A percentile compares a stretch with the other conserved stretches of the same genome.
phyloP scores from a whole-genome alignment of 2,113 vertebrate genomes.

The Condylura cristata region DNA sequence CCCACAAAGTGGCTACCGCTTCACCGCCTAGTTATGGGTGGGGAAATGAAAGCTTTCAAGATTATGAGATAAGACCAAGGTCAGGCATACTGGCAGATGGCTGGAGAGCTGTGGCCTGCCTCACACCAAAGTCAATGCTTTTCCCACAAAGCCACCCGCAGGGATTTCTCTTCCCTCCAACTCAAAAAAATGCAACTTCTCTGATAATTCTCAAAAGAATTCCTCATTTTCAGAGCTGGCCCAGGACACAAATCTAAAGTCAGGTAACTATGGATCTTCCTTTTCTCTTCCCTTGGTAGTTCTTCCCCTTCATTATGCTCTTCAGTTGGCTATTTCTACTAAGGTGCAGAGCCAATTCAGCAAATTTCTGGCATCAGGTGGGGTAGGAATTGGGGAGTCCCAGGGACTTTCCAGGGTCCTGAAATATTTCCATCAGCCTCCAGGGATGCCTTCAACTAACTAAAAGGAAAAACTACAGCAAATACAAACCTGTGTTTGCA shows the following conservation, averaged over 20 bases:
- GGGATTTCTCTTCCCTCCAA: neutral
- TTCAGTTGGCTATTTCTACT: neutral
- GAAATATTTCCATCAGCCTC: constrained; percentile 40
- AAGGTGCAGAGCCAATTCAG: too few relatives aligned
- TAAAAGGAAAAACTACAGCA: constrained; percentile 1
- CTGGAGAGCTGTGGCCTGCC: neutral
- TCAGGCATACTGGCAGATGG: neutral
- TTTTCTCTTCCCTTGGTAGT: neutral
- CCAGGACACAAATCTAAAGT: neutral
- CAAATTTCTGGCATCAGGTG: neutral
- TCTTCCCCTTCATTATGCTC: neutral
- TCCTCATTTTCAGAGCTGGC: neutral
- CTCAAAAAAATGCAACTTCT: neutral
- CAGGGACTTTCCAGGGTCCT: constrained; percentile 62
- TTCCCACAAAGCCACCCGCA: neutral
- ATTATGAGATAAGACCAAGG: neutral
- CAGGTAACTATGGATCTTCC: neutral
- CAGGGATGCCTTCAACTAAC: neutral
- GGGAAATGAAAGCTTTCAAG: constrained; percentile 11
- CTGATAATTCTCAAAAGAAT: neutral
- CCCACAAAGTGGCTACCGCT: neutral
- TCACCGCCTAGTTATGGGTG: neutral
- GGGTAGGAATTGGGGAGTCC: constrained; percentile 47
- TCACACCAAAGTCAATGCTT: neutral
- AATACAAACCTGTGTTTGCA: neutral